These are phyloP conservation scores for Polydrusus cervinus DNA, from an alignment of 2,888 invertebrate genomes.

Conservation along the genomic window DNA sequence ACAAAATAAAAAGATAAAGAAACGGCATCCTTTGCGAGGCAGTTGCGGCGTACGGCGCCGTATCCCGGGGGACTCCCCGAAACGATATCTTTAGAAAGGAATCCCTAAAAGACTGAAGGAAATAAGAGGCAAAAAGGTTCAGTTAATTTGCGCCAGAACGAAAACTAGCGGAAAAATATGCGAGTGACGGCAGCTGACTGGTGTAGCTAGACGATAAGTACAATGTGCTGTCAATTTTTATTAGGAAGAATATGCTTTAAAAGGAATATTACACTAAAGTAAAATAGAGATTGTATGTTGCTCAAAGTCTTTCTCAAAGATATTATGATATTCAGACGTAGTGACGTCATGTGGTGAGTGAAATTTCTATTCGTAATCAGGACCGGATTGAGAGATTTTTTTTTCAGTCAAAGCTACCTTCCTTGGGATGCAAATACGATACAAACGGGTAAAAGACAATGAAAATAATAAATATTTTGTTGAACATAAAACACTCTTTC, in stretches of 20 bases:
- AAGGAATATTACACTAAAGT: neutral
- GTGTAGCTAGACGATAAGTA: slow-evolving; percentile 1
- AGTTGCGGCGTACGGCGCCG: slow-evolving; percentile 42
- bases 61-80: slow-evolving; percentile 40
- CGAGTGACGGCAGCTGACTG: slow-evolving; percentile 20
- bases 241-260: neutral
- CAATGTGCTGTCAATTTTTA: slow-evolving; percentile 24
- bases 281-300: neutral
- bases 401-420: too few species aligned
- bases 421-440: too few species aligned
- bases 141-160: slow-evolving; percentile 31
- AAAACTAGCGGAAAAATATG: slow-evolving; percentile 24
- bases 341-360: too few species aligned
- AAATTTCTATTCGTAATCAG: too few species aligned
- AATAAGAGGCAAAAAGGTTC: slow-evolving; percentile 40
- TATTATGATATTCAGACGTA: too few species aligned
- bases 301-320: too few species aligned
- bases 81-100: slow-evolving; percentile 28
- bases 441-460: too few species aligned
- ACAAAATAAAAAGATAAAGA: slow-evolving; percentile 53
- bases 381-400: too few species aligned
- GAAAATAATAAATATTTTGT: too few species aligned
- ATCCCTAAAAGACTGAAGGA: slow-evolving; percentile 43
- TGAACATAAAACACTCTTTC: too few species aligned
- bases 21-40: slow-evolving; percentile 45